phyloP scores from a whole-genome alignment of 2,888 invertebrate genomes.

The Amiota communis region DNA sequence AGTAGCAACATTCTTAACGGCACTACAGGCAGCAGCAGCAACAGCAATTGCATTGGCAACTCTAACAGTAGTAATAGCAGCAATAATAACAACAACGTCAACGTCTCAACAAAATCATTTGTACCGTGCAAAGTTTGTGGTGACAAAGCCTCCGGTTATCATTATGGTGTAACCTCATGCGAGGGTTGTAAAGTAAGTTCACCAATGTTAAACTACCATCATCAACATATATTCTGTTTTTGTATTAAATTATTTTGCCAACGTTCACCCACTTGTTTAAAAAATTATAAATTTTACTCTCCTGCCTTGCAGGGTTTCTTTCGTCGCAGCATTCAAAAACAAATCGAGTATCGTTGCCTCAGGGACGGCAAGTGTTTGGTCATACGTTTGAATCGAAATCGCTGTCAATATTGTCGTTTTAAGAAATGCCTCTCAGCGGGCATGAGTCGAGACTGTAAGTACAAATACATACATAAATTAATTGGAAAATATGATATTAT shows the following conservation, averaged over 20 bases:
- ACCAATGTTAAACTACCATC: conserved; percentile 28
- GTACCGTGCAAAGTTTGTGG: conserved; percentile 98
- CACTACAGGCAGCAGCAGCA: conserved; percentile 45
- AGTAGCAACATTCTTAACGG: conserved; percentile 37
- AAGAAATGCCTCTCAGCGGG: conserved; percentile 97
- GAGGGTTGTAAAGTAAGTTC: conserved; percentile 95
- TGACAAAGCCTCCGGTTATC: conserved; percentile 91
- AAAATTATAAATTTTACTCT: background rate
- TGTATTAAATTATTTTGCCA: background rate
- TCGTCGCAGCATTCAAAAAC: conserved; percentile 95
- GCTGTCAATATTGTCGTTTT: conserved; percentile 96
- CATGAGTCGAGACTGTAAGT: conserved; percentile 98
- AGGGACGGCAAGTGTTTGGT: conserved; percentile 95
- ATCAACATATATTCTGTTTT: background rate
- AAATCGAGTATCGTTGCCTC: conserved; percentile 95
- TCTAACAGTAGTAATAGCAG: conserved; percentile 69
- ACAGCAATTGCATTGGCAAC: conserved; percentile 42
- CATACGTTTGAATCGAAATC: conserved; percentile 92
- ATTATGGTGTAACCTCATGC: conserved; percentile 98
- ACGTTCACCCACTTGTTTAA: background rate
- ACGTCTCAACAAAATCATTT: conserved; percentile 87
- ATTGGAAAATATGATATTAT: too few species aligned
- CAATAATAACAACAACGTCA: conserved; percentile 79
- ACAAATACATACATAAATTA: conserved; percentile 45
- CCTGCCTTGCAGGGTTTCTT: conserved; percentile 87